These are phyloP conservation scores for Atta cephalotes DNA, from an alignment of 1,140 invertebrate species.

Conservation along the genomic window DNA sequence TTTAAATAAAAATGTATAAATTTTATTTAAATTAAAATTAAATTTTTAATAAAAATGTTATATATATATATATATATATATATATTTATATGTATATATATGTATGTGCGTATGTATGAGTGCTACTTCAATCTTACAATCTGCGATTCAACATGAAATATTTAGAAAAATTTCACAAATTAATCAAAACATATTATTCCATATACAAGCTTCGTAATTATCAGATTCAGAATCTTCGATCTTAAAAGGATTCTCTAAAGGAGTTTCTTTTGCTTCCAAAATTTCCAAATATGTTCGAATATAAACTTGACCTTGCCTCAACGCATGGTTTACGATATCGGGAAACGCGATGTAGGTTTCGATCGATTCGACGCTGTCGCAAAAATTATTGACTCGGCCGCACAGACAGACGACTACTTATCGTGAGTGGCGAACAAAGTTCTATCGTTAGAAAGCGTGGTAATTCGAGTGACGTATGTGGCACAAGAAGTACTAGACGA, in stretches of 20 bases:
- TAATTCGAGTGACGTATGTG: constrained; percentile 75
- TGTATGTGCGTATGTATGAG: background rate
- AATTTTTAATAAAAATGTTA: no score
- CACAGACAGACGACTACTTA: constrained; percentile 52
- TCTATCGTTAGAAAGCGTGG: constrained; percentile 77
- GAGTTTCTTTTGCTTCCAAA: constrained; percentile 1
- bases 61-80: no score
- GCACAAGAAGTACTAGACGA: constrained; percentile 71
- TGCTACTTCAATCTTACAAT: background rate
- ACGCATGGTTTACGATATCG: constrained; percentile 30
- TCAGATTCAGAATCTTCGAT: background rate
- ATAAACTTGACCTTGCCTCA: constrained; percentile 64
- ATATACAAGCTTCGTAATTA: background rate
- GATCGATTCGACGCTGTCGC: constrained; percentile 29
- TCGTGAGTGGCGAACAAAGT: constrained; percentile 69
- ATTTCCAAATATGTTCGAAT: constrained; percentile 43
- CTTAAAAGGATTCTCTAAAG: background rate
- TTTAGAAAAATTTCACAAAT: background rate
- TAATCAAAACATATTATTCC: background rate
- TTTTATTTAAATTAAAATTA: no score
- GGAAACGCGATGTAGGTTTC: background rate
- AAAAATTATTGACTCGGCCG: constrained; percentile 41
- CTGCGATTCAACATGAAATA: background rate
- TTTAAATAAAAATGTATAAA: background rate
- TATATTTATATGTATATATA: background rate